Base-by-base conservation (phyloP, 2,113 vertebrate species). In the Phoxinus phoxinus region DNA sequence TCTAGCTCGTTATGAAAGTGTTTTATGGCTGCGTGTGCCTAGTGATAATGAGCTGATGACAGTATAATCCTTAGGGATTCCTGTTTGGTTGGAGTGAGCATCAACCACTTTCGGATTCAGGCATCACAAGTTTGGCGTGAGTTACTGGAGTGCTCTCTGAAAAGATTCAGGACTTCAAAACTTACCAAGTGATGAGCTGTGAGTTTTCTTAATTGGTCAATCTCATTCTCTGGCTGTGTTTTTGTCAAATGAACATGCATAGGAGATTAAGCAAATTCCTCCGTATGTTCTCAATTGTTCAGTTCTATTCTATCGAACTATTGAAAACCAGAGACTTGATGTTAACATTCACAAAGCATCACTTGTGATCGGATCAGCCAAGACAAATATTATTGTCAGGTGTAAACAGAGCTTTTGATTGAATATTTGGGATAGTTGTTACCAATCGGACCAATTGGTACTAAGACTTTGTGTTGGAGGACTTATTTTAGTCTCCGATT, bases 1-100 rank as follows among this genome's bases (percentile, higher is more conserved):
- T 41, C 35, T 71, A 74, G 71, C 71, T 74, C 71, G 35, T 30
- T 23, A 56, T 51, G 8, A 77, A 32, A 27, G 25, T 65, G 59
- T 63, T 81, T 65, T 65, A 65, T 46, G 37, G 37, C n/a, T 81
- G 35, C 67, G n/a, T 46, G 30, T 65, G n/a, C 48, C 27, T 9
- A 23, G 30, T 21, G 4, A 32, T 78, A 30, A 75, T 25, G 32
- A 1, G n/a, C 23, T 48, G 79, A 81, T 46, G 79, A 81, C 79
- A 67, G 58, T n/a, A 48, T 59, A 41, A 13, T 44, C 74, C 48
- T 7, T 21, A 77, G 73, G 12, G 32, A 80, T 12, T 25, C 6
- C 4, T 61, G 19, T 61, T 37, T 44, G 58, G 21, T 41, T 80
- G 77, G 19, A 80, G 41, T 65, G 48, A 77, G 27, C 48, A 56